Evolutionary conservation across 23 tunicate species (phyloP).

Genomic region (Botrylloides violaceus): DNA sequence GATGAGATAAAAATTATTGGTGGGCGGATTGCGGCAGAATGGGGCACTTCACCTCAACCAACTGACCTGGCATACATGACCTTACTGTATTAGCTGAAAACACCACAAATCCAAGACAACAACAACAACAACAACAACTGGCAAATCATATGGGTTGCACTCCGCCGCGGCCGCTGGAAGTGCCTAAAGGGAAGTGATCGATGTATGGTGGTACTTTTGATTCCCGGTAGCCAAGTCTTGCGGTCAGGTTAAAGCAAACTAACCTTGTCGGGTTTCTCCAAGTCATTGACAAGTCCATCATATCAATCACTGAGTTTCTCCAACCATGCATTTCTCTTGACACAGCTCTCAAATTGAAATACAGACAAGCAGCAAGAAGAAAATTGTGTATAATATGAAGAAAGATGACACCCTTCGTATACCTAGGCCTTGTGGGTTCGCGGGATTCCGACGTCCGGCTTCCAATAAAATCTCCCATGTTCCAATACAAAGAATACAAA

Average conservation of each 20-base stretch:
- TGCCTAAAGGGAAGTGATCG: too few species aligned
- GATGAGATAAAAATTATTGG: too few species aligned
- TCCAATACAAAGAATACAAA: conserved; percentile 49
- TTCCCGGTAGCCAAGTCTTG: too few species aligned
- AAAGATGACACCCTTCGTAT: conserved; percentile 3
- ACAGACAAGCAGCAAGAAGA: conserved; percentile 25
- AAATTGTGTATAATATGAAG: conserved; percentile 28
- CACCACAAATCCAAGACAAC: too few species aligned
- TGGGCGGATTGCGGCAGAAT: too few species aligned
- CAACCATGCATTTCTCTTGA: conserved; percentile 62
- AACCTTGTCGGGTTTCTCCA: conserved; percentile 25
- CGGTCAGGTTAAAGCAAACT: background rate
- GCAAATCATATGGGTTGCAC: too few species aligned
- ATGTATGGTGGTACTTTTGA: too few species aligned
- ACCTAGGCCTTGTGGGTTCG: conserved; percentile 5
- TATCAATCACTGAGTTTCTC: conserved; percentile 67
- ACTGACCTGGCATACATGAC: too few species aligned
- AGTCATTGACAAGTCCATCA: conserved; percentile 31
- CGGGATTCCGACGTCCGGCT: background rate
- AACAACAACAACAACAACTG: too few species aligned
- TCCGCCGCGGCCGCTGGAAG: too few species aligned
- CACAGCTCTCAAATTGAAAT: conserved; percentile 32
- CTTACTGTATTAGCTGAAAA: too few species aligned
- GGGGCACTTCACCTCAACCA: too few species aligned
- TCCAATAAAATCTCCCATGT: conserved; percentile 28